Evolutionary conservation across 2,888 invertebrate genomes (phyloP), one percentile per base, ranked within the genome.

Genomic region (Macrophya annulata): DNA sequence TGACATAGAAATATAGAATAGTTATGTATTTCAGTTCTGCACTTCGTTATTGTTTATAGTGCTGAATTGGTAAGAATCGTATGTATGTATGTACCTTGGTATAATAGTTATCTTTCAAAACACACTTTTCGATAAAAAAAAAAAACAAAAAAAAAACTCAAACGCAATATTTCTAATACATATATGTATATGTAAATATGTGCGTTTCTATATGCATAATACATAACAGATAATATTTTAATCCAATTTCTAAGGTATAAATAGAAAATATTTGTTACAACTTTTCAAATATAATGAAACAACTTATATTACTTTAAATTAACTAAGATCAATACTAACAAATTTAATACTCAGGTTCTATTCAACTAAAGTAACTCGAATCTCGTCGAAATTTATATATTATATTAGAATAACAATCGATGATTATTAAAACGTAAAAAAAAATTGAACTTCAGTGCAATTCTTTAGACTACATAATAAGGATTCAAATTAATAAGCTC

Each of bases 1-100:
- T 85, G 21, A 68, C 37, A 37, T 81, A 84, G 48, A 84, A 84
- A 71, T 68, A 62, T 43, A 59, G 62, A 15, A 59, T 62, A 81
- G 62, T 51, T 79, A 84, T 85, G 74, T 68, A 86, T 86, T 84
- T 71, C 68, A 71, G 71, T 83, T 71, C 83, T 68, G 51, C 51
- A 81, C 62, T n/a, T 45, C 15, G 45, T 68, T 31, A 31, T 68
- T 45, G 2, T 9, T 55, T 31, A 12, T 21, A 83, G 45, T 71
- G 37, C 48, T 83, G 51, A 83, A 83, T 51, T 68, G 51, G 68
- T 83, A 45, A 71, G 51, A 43, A 62, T 65, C 62, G 8, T 79
- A 31, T 31, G 31, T 31, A 71, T 43, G 25, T 71, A 71, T 71
- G 37, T 37, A 71, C 37, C 71, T 37, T 71, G 71, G 71, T 71